phyloP scores from a whole-genome alignment of 2,888 invertebrate genomes.

The Drosophila melanosoma region DNA sequence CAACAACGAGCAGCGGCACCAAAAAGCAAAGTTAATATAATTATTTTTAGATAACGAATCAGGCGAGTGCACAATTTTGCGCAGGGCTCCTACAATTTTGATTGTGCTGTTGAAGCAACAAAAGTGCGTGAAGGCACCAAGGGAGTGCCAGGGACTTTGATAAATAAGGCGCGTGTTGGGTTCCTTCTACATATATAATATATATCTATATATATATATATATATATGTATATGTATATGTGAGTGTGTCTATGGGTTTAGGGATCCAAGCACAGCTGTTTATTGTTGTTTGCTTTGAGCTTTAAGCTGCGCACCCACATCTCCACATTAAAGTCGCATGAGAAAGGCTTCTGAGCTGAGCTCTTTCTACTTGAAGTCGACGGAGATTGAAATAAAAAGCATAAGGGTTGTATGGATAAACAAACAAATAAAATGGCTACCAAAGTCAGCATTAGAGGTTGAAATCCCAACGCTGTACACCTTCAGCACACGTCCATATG shows the following conservation, averaged over 20 bases:
- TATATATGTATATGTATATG: not conserved
- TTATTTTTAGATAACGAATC: slow-evolving; percentile 81
- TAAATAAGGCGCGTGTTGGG: slow-evolving; percentile 2
- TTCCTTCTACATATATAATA: slow-evolving; percentile 1
- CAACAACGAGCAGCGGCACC: slow-evolving; percentile 47
- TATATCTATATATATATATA: not conserved
- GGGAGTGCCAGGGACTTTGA: slow-evolving; percentile 1
- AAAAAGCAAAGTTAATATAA: slow-evolving; percentile 80
- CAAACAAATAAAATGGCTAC: slow-evolving; percentile 37
- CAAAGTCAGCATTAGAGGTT: slow-evolving; percentile 12
- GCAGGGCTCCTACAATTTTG: slow-evolving; percentile 30
- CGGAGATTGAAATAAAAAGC: slow-evolving; percentile 30
- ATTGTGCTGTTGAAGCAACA: slow-evolving; percentile 46
- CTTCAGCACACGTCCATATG: not conserved
- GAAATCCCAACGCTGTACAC: slow-evolving; percentile 20
- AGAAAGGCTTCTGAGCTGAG: slow-evolving; percentile 25
- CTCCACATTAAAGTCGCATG: slow-evolving; percentile 26
- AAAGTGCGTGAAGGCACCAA: slow-evolving; percentile 50
- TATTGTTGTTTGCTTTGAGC: slow-evolving; percentile 31
- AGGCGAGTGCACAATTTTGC: slow-evolving; percentile 78
- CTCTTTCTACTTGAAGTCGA: slow-evolving; percentile 30
- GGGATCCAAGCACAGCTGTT: slow-evolving; percentile 36
- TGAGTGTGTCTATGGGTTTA: not conserved
- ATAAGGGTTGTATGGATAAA: slow-evolving; percentile 44
- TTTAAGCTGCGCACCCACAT: slow-evolving; percentile 29